Conservation (phyloP, 2,113 vertebrate genomes). For the Glareola pratincola region DNA sequence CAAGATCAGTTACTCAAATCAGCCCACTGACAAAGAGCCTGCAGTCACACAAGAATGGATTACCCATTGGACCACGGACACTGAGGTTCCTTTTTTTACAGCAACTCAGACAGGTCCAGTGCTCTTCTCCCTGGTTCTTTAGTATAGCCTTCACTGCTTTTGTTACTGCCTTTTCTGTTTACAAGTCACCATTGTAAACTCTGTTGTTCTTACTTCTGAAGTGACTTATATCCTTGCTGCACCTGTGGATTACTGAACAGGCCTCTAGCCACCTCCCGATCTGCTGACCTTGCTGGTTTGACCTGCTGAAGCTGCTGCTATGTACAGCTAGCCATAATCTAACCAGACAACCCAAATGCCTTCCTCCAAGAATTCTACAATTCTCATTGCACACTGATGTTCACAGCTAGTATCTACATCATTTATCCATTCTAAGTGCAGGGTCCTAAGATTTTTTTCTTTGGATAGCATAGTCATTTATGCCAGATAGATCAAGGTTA, state of each 20-base stretch:
- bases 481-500: not conserved
- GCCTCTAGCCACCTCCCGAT: not conserved
- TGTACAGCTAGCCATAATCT: not conserved
- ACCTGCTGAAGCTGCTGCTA: not conserved
- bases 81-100: not conserved
- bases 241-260: not conserved
- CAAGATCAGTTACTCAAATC: not conserved
- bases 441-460: not conserved
- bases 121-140: not conserved
- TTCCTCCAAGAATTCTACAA: not conserved
- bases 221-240: not conserved
- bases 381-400: not conserved
- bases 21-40: not conserved
- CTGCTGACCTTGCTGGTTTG: not conserved
- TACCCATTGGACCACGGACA: not conserved
- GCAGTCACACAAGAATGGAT: not conserved
- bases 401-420: not conserved
- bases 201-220: not conserved
- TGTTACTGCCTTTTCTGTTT: not conserved
- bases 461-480: not conserved
- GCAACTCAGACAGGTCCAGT: not conserved
- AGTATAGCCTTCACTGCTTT: not conserved
- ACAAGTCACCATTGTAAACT: not conserved
- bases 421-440: not conserved
- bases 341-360: not conserved